These are phyloP conservation scores for Enteromius argenteus DNA, from an alignment of 2,797 vertebrate species.

Conservation along the genomic window DNA sequence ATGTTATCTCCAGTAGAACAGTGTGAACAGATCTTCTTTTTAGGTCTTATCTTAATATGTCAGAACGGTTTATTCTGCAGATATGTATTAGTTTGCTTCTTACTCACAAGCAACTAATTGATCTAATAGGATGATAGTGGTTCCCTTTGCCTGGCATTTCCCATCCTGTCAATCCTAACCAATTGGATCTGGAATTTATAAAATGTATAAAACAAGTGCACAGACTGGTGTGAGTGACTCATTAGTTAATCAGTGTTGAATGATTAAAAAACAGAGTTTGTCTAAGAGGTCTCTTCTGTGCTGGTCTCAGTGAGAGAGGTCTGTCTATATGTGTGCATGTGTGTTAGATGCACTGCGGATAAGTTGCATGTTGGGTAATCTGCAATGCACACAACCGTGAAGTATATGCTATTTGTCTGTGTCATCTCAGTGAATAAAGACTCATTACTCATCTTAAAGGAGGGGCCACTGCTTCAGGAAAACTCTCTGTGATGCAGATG, in stretches of 20 bases:
- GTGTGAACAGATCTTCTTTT: neutral
- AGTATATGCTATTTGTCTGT: constrained; percentile 24
- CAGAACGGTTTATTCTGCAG: constrained; percentile 18
- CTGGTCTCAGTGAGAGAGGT: neutral
- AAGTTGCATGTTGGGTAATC: constrained; percentile 37
- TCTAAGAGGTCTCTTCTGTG: neutral
- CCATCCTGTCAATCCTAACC: constrained; percentile 31
- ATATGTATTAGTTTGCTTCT: constrained; percentile 55
- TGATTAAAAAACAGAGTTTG: neutral
- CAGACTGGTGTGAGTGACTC: neutral
- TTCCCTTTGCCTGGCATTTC: constrained; percentile 32
- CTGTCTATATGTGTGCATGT: neutral
- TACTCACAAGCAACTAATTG: constrained; percentile 42
- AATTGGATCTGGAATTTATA: neutral
- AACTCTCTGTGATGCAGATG: neutral
- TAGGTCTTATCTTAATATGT: neutral
- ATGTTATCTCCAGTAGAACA: constrained; percentile 10
- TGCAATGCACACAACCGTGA: constrained; percentile 21
- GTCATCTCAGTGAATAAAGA: constrained; percentile 10
- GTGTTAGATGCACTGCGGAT: constrained; percentile 19
- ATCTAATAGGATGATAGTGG: constrained; percentile 52
- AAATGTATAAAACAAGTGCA: neutral
- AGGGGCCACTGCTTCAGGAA: neutral
- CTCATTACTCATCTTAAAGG: constrained; percentile 35
- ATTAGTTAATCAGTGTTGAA: neutral